Percentiles rank a stretch among this genome's conserved stretches.
Conservation (phyloP, 1,140 invertebrate genomes). For the Apis laboriosa region DNA sequence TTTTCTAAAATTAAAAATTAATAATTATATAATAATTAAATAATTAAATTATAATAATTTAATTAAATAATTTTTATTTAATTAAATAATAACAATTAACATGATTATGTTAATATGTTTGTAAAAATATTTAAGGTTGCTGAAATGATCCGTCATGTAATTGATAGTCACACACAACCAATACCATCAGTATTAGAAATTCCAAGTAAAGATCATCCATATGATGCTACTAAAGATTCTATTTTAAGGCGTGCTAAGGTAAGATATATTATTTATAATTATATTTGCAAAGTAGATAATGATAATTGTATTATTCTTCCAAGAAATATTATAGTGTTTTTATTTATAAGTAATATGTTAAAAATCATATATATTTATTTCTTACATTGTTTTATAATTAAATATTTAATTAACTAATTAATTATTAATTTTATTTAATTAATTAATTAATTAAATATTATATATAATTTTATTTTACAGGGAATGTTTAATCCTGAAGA, state of each 20-base stretch:
- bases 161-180: conserved; percentile 95
- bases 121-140: conserved; percentile 85
- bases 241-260: conserved; percentile 97
- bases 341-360: too few relatives aligned
- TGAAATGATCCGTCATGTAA: conserved; percentile 98
- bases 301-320: too few relatives aligned
- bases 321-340: too few relatives aligned
- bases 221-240: conserved; percentile 99
- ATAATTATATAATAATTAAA: too few relatives aligned
- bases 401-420: neutral
- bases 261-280: conserved; percentile 58
- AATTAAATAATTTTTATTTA: too few relatives aligned
- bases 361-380: too few relatives aligned
- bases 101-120: neutral
- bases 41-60: too few relatives aligned
- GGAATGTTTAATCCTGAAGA: conserved; percentile 94
- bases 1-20: too few relatives aligned
- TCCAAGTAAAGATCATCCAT: conserved; percentile 99
- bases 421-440: conserved; percentile 65
- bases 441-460: conserved; percentile 6
- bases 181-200: conserved; percentile 99
- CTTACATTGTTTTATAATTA: neutral
- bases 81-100: neutral
- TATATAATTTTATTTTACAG: conserved; percentile 80
- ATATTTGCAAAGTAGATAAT: too few relatives aligned